phyloP scores from a whole-genome alignment of 2,888 invertebrate genomes.

The Graphium colonna region DNA sequence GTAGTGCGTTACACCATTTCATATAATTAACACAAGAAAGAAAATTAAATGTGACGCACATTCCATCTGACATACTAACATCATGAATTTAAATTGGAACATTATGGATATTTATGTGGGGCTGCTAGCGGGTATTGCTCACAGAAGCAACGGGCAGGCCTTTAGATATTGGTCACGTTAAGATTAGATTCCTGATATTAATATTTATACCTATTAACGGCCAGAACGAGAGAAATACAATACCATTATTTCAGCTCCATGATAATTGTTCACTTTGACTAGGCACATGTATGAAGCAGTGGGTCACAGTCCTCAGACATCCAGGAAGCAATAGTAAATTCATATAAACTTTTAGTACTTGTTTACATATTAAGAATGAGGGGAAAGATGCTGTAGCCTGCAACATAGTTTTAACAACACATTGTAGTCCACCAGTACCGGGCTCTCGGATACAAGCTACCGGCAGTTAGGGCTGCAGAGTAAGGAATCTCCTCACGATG shows the following conservation, averaged over 20 bases:
- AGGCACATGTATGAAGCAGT: too few species aligned
- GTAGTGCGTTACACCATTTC: slow-evolving; percentile 15
- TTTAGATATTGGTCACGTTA: slow-evolving; percentile 73
- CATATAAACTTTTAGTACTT: too few species aligned
- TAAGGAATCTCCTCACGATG: too few species aligned
- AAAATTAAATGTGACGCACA: slow-evolving; percentile 74
- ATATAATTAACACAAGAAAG: slow-evolving; percentile 69
- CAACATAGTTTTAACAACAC: too few species aligned
- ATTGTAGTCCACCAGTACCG: too few species aligned
- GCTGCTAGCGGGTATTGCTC: slow-evolving; percentile 67
- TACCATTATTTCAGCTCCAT: slow-evolving; percentile 40
- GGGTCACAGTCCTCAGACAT: too few species aligned
- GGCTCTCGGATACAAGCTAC: too few species aligned
- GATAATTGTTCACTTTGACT: too few species aligned
- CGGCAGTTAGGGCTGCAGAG: too few species aligned
- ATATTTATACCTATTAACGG: slow-evolving; percentile 74
- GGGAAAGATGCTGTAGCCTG: too few species aligned
- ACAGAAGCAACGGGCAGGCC: slow-evolving; percentile 62
- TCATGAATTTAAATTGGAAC: slow-evolving; percentile 79
- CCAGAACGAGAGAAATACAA: slow-evolving; percentile 60
- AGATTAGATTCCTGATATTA: slow-evolving; percentile 67
- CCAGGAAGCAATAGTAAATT: too few species aligned
- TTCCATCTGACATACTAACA: slow-evolving; percentile 64
- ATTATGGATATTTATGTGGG: slow-evolving; percentile 75
- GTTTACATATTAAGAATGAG: too few species aligned